Percentiles rank a stretch among this genome's conserved stretches.
phyloP scores from a whole-genome alignment of 2,888 invertebrate genomes.

The Eupithecia centaureata region DNA sequence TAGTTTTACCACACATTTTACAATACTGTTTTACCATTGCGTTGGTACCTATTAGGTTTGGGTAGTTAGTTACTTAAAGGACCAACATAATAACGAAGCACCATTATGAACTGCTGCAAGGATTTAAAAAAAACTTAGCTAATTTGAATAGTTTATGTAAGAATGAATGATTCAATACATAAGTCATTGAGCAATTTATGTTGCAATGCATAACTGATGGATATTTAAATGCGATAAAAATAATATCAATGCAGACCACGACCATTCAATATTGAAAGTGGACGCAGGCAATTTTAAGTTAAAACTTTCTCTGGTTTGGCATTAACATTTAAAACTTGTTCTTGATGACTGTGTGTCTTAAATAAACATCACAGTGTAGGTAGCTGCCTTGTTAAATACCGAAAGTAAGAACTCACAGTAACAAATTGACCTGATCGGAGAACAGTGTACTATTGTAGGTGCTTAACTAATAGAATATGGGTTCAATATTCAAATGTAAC shows the following conservation, averaged over 20 bases:
- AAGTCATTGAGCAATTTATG: constrained; percentile 23
- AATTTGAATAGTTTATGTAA: background rate
- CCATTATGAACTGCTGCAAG: background rate
- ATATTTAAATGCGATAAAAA: constrained; percentile 32
- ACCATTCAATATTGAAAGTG: constrained; percentile 64
- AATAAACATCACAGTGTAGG: constrained; percentile 59
- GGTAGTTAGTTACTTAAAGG: background rate
- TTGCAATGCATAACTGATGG: constrained; percentile 14
- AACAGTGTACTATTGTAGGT: constrained; percentile 45
- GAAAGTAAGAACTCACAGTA: constrained; percentile 61
- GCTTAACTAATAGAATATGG: constrained; percentile 45
- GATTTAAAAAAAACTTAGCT: background rate
- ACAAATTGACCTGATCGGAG: constrained; percentile 69
- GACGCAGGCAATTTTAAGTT: constrained; percentile 59
- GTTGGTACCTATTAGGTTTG: background rate
- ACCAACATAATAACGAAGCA: background rate
- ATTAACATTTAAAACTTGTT: constrained; percentile 83
- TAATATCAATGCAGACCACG: constrained; percentile 53
- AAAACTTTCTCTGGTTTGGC: constrained; percentile 72
- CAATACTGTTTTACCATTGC: background rate
- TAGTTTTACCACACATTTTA: too few relatives aligned
- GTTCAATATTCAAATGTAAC: constrained; percentile 40
- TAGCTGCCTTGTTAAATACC: constrained; percentile 71
- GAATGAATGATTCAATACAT: constrained; percentile 10
- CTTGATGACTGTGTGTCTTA: constrained; percentile 62